phyloP scores from a whole-genome alignment of 1,140 invertebrate genomes.

The Ruditapes philippinarum region DNA sequence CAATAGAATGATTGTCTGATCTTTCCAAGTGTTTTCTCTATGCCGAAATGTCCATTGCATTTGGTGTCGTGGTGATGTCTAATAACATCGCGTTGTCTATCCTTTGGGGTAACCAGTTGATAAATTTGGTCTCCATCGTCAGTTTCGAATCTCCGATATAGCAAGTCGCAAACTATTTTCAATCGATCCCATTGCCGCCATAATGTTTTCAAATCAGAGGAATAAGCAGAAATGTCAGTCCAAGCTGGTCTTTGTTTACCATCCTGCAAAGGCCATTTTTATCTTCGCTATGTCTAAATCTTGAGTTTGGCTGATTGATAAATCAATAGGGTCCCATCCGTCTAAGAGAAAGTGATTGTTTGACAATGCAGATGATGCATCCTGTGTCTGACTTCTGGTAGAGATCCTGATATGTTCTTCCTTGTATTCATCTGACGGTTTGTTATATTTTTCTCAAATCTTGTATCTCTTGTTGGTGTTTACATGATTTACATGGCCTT shows the following conservation, averaged over 20 bases:
- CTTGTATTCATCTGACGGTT: not conserved
- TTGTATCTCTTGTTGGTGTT: conserved; percentile 17
- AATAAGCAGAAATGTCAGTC: conserved; percentile 15
- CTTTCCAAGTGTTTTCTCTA: not conserved
- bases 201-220: conserved; percentile 9
- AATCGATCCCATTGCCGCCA: conserved; percentile 53
- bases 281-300: not conserved
- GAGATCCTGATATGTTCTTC: not conserved
- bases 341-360: conserved; percentile 16
- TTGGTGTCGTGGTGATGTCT: conserved; percentile 48
- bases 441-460: not conserved
- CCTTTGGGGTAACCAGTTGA: conserved; percentile 29
- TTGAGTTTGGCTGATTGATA: not conserved
- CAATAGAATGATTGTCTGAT: conserved; percentile 18
- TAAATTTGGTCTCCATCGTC: not conserved
- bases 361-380: not conserved
- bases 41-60: not conserved
- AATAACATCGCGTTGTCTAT: conserved; percentile 27
- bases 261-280: not conserved
- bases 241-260: conserved; percentile 18
- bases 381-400: not conserved
- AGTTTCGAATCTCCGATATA: conserved; percentile 4
- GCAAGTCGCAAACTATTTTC: not conserved
- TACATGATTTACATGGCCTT: conserved; percentile 36
- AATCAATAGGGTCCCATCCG: conserved; percentile 14